Base-by-base conservation (phyloP, 2,797 vertebrate genomes). In the Cuniculus paca region DNA sequence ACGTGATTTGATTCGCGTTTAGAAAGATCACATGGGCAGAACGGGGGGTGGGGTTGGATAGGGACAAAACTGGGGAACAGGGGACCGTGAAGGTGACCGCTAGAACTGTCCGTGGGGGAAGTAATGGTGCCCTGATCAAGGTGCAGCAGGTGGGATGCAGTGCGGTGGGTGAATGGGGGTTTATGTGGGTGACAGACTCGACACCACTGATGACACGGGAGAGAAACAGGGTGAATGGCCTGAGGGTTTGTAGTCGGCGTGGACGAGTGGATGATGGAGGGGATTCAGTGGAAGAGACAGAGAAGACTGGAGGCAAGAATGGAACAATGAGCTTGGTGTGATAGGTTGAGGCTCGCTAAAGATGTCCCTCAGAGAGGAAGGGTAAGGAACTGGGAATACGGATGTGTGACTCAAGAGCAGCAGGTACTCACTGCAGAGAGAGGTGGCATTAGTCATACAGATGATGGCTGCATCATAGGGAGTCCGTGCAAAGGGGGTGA, bases 1-100 rank as follows among this genome's bases (percentile, higher is more conserved):
- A 7, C 16, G 34, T 34, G 26, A 58, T 20, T 81, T 26, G 12
- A 79, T 74, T 61, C 54, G 39, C n/a, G 79, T 54, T 52, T 24
- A 58, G 54, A 74, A 82, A 58, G 74, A 42, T 26, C 28, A 17
- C n/a, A 39, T 28, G 17, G 52, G 60, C 24, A 81, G 83, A 39
- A 42, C 24, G 63, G 11, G 1, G 13, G 34, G 8, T 1, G 9
- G 34, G 13, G 61, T 36, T 6, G 3, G 12, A 14, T 1, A 8
- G 26, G 13, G 63, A 16, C 17, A 56, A 56, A 70, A 10, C 34
- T 2, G 9, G 61, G 74, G 31, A 17, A 19, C 4, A 54, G 39
- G 24, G 14, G 36, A 61, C 72, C 39, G 4, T 8, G 6, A 10
- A 34, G 10, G n/a, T 75, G 26, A 63, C 31, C 13, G 2, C 42